Evolutionary conservation across 1,140 invertebrate genomes (phyloP), one percentile per base, ranked within the genome.

Genomic region (Euwallacea similis): DNA sequence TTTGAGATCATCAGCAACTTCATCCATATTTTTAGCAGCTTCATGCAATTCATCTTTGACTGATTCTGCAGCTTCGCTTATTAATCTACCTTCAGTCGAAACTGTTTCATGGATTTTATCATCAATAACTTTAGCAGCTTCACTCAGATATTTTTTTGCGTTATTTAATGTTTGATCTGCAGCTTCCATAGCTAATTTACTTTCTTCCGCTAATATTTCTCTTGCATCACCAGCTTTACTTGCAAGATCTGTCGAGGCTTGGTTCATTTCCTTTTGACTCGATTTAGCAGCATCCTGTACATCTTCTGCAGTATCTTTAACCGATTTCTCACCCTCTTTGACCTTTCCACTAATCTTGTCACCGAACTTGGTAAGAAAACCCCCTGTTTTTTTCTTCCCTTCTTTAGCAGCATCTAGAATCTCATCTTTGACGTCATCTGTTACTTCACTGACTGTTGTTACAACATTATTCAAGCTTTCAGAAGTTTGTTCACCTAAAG

Each of bases 261-360:
- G 9, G 2, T 50, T 7, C 2, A 50, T 50, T 10, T 50, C 21
- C 4, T 33, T 33, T 4, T 33, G 21, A 33, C 21, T 4, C 21
- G 21, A 33, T 6, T 53, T 53, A 7, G 15, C 50, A 15, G 9
- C 21, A 16, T 58, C 13, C 6, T 58, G 3, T 42, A 50, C 43
- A 46, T 47, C 44, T 15, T 47, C 50, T 16, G 47, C 50, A 54
- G 11, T 43, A 15, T 42, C 53, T 42, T 64, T 50, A 33, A 1
- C 13, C 2, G 47, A 43, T 73, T 73, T 70, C 33, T 73, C 58
- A 43, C 43, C 63, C 7, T 66, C 61, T 50, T 75, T 67, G 6
- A 55, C 50, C 72, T 71, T 74, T 64, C 65, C 71, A n/a, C 41
- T 50, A 7, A 70, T 42, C 46, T 71, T 68, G 16, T 74, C 71